Conservation (phyloP, 2,797 vertebrate species). For the Chelonia mydas region DNA sequence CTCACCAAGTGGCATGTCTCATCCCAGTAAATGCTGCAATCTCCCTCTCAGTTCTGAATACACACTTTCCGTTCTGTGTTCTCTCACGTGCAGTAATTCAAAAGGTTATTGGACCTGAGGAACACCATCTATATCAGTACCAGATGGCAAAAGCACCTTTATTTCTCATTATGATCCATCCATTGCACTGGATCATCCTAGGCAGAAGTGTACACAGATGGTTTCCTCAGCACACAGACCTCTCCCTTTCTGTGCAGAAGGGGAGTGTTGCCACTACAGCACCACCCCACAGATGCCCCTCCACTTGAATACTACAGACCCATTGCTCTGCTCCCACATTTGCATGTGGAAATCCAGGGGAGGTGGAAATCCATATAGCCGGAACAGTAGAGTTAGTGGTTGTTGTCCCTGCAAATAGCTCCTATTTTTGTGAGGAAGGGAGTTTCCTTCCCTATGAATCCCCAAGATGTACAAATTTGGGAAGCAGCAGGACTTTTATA, state of each 20-base stretch:
- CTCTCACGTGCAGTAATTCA: not conserved
- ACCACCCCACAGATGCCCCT: constrained; percentile 1
- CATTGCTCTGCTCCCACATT: not conserved
- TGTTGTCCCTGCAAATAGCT: not conserved
- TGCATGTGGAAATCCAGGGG: not conserved
- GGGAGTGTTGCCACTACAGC: rapidly evolving
- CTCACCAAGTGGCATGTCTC: not conserved
- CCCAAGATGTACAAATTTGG: not conserved
- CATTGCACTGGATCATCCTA: not conserved
- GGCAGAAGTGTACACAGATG: not conserved
- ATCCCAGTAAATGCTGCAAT: not conserved
- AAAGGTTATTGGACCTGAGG: not conserved
- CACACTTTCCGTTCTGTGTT: not conserved
- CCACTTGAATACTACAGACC: not conserved
- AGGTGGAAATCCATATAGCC: not conserved
- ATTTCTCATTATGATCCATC: not conserved
- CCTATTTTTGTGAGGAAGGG: not conserved
- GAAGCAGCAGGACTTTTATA: constrained; percentile 17
- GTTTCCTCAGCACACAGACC: not conserved
- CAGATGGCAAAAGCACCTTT: not conserved
- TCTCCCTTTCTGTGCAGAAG: not conserved
- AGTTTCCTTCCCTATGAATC: not conserved
- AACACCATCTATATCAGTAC: not conserved
- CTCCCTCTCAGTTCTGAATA: not conserved
- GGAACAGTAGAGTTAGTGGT: not conserved